Base-by-base conservation (phyloP, 2,113 vertebrate genomes). In the Leiothrix lutea region DNA sequence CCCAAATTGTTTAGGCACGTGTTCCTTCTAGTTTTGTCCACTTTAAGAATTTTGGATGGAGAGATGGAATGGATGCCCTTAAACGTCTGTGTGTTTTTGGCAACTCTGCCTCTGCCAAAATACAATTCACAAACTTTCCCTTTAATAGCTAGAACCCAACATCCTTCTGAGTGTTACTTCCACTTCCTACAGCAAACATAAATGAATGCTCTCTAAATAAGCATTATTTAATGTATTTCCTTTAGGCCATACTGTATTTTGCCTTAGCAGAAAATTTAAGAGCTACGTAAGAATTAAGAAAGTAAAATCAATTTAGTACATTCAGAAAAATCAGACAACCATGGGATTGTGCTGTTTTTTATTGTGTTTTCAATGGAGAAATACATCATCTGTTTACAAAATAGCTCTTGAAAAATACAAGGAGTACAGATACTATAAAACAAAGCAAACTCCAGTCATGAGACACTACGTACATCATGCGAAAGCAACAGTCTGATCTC, bases 351-450 rank as follows among this genome's bases (percentile, higher is more conserved):
- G 98, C 98, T 98, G 97, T 97, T 98, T 98, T 98, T 98, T 98
- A 98, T 98, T 98, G 97, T 98, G 97, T 98, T 98, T 98, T 98
- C 98, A 98, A 98, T 98, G 98, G 98, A 98, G 98, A 98, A 98
- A 98, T 98, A 98, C 98, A 98, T 98, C 98, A 98, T 98, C 98
- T 98, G 98, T 98, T 98, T 98, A 98, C 98, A 98, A 98, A 98
- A 98, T 98, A 98, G 98, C 98, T 98, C 98, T 98, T 98, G 98
- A 98, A 98, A 98, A 98, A 98, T 98, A 98, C 98, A 98, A 98
- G 98, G 98, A 98, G 98, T 98, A 98, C 98, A 98, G 98, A 97
- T 98, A 98, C 98, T 98, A 98, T 98, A 98, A 98, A 98, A 98
- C 98, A 98, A 98, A 98, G 98, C 98, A 98, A 98, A 98, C 98